A percentile compares a stretch with the other conserved stretches of the same genome.
These are phyloP conservation scores for Hyperoplus immaculatus DNA, from an alignment of 2,797 vertebrate genomes.

Conservation along the genomic window DNA sequence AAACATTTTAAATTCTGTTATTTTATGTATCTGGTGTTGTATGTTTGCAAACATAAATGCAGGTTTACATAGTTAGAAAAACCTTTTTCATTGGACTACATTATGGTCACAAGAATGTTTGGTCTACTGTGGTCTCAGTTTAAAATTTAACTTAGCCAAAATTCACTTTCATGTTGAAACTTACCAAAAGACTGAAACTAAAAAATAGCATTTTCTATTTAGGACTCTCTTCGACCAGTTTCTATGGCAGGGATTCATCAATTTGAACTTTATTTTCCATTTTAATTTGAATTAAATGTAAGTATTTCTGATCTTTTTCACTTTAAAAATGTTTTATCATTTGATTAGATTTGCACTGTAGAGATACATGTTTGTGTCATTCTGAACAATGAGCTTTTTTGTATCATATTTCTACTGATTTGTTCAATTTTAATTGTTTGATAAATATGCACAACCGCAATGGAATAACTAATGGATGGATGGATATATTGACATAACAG, in stretches of 20 bases:
- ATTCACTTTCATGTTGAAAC: neutral
- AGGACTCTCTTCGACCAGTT: neutral
- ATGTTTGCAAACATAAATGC: conserved; percentile 10
- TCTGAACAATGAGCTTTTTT: neutral
- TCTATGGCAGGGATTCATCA: neutral
- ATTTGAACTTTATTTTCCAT: neutral
- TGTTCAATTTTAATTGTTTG: conserved; percentile 2
- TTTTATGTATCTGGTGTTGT: neutral
- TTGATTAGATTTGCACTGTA: neutral
- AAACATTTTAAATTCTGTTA: neutral
- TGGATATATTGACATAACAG: neutral
- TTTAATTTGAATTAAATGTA: conserved; percentile 11
- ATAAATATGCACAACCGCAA: neutral
- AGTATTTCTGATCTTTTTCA: neutral
- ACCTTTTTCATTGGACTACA: neutral
- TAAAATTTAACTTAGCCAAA: neutral
- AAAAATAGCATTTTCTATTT: neutral
- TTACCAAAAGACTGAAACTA: neutral
- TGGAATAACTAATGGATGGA: neutral
- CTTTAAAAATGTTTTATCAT: neutral
- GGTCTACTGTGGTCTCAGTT: neutral
- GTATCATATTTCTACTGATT: neutral
- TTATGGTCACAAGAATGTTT: neutral
- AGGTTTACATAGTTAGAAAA: conserved; percentile 34
- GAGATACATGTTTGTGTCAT: neutral